phyloP scores from a whole-genome alignment of 92 coral and sea anemone genomes.

The Phenganax marumi region DNA sequence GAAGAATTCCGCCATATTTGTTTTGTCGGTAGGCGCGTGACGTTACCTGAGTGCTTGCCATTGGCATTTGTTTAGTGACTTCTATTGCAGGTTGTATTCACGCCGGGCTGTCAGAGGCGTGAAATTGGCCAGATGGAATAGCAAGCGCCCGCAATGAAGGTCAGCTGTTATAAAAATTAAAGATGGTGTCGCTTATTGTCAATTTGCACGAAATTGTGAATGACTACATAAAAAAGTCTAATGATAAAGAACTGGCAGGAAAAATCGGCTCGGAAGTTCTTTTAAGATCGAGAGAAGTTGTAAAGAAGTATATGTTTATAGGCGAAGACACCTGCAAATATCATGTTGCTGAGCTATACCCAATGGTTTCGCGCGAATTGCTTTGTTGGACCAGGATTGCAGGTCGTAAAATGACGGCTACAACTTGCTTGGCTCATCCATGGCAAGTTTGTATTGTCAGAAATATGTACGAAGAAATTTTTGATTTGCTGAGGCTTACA shows the following conservation, averaged over 20 bases:
- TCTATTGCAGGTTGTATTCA: too few species aligned
- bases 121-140: neutral
- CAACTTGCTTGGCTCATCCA: constrained; percentile 16
- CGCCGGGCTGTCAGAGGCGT: too few species aligned
- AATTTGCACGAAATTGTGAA: constrained; percentile 15
- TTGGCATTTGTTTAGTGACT: too few species aligned
- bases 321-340: constrained; percentile 1
- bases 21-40: too few species aligned
- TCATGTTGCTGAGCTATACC: constrained; percentile 12
- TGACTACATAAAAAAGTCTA: constrained; percentile 10
- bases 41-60: too few species aligned
- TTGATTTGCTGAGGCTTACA: constrained; percentile 15
- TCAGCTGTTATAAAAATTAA: neutral
- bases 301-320: constrained; percentile 6
- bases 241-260: neutral
- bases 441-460: constrained; percentile 17
- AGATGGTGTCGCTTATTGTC: constrained; percentile 27
- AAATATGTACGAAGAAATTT: constrained; percentile 26
- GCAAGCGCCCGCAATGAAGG: neutral
- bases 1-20: too few species aligned
- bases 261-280: constrained; percentile 16
- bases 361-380: constrained; percentile 30
- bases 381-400: constrained; percentile 10
- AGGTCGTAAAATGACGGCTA: constrained; percentile 2
- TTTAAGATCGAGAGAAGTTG: neutral